Evolutionary conservation across 2,797 vertebrate species (phyloP).

Genomic region (Chrysocyon brachyurus): DNA sequence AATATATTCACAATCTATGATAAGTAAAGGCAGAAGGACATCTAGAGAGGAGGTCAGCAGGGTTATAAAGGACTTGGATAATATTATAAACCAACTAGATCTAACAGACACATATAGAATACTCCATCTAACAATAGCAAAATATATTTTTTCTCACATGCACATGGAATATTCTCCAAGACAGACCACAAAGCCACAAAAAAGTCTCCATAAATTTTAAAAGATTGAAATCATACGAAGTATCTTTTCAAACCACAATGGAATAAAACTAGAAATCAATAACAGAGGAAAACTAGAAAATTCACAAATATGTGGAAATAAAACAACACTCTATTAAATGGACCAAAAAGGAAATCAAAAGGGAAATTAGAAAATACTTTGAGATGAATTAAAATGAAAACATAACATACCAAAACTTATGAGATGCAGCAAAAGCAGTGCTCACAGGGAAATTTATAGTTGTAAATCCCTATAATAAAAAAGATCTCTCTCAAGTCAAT

Average conservation of each 20-base stretch:
- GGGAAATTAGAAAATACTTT: conserved; percentile 50
- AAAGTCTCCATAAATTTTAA: conserved; percentile 45
- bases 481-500: background rate
- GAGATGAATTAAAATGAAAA: conserved; percentile 58
- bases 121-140: background rate
- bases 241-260: conserved; percentile 20
- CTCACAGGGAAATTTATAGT: conserved; percentile 43
- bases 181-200: background rate
- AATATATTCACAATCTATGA: background rate
- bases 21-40: background rate
- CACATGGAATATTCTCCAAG: background rate
- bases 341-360: background rate
- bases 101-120: background rate
- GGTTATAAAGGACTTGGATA: background rate
- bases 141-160: background rate
- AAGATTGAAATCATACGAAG: conserved; percentile 4
- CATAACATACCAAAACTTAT: background rate
- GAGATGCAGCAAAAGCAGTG: background rate
- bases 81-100: background rate
- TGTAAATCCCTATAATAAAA: background rate
- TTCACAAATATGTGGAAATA: conserved; percentile 47
- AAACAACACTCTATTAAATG: background rate
- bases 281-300: conserved; percentile 32
- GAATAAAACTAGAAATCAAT: conserved; percentile 60
- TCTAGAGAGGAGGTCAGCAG: conserved; percentile 17